A percentile compares a stretch with the other conserved stretches of the same genome.
These are phyloP conservation scores for Sebastes flavidus DNA, from an alignment of 2,797 vertebrate genomes.

Conservation along the genomic window DNA sequence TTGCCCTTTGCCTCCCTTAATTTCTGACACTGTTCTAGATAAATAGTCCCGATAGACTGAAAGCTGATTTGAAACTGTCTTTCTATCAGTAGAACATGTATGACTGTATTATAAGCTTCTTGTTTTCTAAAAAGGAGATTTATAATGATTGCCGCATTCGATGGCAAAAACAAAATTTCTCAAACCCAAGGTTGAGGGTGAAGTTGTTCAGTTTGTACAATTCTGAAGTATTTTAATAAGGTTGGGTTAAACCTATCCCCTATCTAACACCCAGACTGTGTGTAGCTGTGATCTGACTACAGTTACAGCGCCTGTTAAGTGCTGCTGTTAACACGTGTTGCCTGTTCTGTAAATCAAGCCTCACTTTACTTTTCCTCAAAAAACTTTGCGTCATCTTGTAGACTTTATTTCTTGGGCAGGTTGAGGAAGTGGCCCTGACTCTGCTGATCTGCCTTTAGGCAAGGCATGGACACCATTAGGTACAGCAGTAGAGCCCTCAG, in stretches of 20 bases:
- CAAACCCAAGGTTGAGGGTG: not conserved
- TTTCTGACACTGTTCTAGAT: not conserved
- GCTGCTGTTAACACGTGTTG: not conserved
- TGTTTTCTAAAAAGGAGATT: not conserved
- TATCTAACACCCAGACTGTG: not conserved
- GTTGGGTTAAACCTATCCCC: not conserved
- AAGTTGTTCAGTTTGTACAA: not conserved
- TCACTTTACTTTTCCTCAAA: slow-evolving; percentile 10
- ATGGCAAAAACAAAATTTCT: not conserved
- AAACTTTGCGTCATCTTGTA: not conserved
- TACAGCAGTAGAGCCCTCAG: not conserved
- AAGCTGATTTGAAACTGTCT: not conserved
- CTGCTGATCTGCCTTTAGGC: not conserved
- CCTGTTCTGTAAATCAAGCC: not conserved
- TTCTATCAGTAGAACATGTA: not conserved
- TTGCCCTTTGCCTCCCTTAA: no score
- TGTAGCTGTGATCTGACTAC: not conserved
- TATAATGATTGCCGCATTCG: not conserved
- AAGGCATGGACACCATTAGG: not conserved
- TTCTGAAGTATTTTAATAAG: not conserved
- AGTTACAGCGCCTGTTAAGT: not conserved
- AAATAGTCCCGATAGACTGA: not conserved
- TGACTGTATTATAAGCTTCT: not conserved
- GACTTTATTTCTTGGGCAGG: not conserved
- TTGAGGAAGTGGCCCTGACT: not conserved